Base-by-base conservation (phyloP, 2,113 vertebrate species). In the Bufo bufo region DNA sequence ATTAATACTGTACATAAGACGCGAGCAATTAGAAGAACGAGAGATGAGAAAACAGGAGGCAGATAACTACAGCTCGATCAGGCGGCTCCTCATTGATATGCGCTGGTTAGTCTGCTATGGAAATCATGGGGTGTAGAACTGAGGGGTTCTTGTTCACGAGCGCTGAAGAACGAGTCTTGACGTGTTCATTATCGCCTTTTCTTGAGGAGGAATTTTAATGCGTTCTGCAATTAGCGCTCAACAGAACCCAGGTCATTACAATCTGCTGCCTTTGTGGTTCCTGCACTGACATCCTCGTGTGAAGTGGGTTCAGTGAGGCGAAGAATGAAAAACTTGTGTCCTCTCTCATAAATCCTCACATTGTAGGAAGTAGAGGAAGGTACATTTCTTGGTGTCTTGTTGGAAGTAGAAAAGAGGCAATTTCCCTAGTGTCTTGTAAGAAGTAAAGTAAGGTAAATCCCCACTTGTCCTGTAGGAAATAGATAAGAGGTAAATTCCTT, bases 21-120 rank as follows among this genome's bases (percentile, higher is more conserved):
- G 20, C 16, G 49, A 47, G 65, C 66, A 47, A 84, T 75, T 54
- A 85, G 52, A 9, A 58, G 10, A 84, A 52, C 3, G 49, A 74
- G 52, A 72, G 49, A 20, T 5, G 66, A 45, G 75, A 58, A 85
- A 85, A 59, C 50, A 58, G 33, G 65, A 74, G 23, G 13, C 49
- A 80, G 45, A 79, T 23, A 54, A 77, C 10, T 6, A 4, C 52
- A 11, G 33, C 66, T 17, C 83, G 58, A 17, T 74, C 83, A 58
- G 50, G 65, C 54, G 20, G 71, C 66, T 17, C 49, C 83, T 85
- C 83, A 75, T 85, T 75, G 83, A 85, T 43, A 75, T 74, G 83
- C 83, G 33, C 52, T 13, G 47, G 49, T 72, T 84, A 72, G 72
- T 72, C 23, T 52, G n/a, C 43, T 6, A 12, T 33, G 23, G 66